A percentile compares a stretch with the other conserved stretches of the same genome.
phyloP scores from a whole-genome alignment of 2,113 vertebrate species.

The Rhinichthys klamathensis region DNA sequence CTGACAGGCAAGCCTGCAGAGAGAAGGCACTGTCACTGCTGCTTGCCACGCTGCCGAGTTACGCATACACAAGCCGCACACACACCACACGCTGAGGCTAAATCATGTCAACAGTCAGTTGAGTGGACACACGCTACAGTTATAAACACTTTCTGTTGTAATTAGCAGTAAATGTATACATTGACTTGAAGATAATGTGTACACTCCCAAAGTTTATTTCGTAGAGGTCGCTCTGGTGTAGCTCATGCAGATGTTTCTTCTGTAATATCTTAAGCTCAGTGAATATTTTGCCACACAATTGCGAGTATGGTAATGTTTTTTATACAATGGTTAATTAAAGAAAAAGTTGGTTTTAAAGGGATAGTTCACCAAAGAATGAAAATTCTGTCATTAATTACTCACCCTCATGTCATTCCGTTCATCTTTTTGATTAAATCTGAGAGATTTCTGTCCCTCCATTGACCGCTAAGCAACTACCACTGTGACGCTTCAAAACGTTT shows the following conservation, averaged over 20 bases:
- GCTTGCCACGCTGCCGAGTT: conserved; percentile 27
- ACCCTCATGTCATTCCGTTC: no score
- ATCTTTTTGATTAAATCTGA: no score
- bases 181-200: conserved; percentile 52
- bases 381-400: no score
- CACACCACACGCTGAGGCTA: conserved; percentile 31
- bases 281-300: neutral
- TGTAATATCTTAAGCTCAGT: neutral
- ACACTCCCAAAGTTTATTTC: neutral
- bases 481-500: no score
- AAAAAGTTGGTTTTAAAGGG: neutral
- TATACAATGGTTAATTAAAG: neutral
- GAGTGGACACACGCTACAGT: neutral
- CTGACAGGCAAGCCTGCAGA: conserved; percentile 46
- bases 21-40: conserved; percentile 33
- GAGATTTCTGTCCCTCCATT: no score
- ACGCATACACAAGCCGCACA: conserved; percentile 26
- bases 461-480: no score
- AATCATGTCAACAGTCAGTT: conserved; percentile 33
- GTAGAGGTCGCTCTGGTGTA: neutral
- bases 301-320: neutral
- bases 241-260: neutral
- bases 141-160: conserved; percentile 65
- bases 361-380: no score
- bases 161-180: conserved; percentile 65